Conservation (phyloP, 2,888 invertebrate species). For the Archips xylosteana region DNA sequence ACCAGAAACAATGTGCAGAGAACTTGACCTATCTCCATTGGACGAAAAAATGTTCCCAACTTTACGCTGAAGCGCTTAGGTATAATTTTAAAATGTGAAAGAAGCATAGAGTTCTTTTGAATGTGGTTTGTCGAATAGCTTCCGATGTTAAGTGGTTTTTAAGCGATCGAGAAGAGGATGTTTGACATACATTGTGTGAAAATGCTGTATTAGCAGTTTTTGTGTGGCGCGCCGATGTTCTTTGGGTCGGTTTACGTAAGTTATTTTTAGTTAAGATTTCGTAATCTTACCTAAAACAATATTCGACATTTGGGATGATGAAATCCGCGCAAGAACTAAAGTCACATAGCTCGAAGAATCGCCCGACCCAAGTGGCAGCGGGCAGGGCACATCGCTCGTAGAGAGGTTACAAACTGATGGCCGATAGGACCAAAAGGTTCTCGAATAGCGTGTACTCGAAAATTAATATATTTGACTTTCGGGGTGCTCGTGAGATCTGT, state of each 20-base stretch:
- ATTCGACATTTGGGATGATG: no score
- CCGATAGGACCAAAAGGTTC: no score
- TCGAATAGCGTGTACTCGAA: no score
- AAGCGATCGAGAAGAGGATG: constrained; percentile 22
- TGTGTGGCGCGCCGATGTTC: not conserved
- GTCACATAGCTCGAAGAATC: no score
- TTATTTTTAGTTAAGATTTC: not conserved
- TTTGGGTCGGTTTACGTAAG: not conserved
- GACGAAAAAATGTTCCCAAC: not conserved
- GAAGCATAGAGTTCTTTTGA: not conserved
- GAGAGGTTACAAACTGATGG: no score
- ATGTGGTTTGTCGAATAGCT: constrained; percentile 16
- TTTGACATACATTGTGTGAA: constrained; percentile 26
- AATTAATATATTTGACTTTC: no score
- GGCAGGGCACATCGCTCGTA: no score
- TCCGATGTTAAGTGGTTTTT: constrained; percentile 30
- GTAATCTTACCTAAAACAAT: not conserved
- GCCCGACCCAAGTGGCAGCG: no score
- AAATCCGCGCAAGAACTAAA: no score
- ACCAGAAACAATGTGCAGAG: not conserved
- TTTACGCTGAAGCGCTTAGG: not conserved
- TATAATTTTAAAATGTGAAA: not conserved
- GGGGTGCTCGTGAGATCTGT: no score
- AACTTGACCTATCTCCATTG: not conserved
- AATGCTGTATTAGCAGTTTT: constrained; percentile 11